Evolutionary conservation across 2,113 vertebrate species (phyloP).

Genomic region (Platycercus adscitus): DNA sequence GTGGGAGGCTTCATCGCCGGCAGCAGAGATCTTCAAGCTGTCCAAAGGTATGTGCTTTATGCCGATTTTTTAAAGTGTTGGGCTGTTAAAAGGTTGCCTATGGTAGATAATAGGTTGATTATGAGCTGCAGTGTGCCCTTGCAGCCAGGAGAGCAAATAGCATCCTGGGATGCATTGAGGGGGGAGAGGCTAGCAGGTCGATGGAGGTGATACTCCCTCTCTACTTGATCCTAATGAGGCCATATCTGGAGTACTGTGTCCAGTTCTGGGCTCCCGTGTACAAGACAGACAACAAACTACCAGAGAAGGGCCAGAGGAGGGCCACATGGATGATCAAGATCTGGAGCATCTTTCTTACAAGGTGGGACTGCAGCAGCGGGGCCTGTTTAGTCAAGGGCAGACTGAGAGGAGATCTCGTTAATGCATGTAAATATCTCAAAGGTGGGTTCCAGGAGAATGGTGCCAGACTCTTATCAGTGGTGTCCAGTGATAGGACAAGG

Average conservation of each 20-base stretch:
- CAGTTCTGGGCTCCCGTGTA: neutral
- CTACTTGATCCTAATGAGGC: neutral
- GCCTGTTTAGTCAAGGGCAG: neutral
- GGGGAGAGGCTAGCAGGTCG: neutral
- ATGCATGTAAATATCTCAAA: neutral
- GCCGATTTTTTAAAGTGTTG: fast-evolving
- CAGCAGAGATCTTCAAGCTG: neutral
- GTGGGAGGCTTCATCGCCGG: neutral
- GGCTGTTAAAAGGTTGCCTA: neutral
- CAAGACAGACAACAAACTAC: neutral
- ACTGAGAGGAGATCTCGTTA: neutral
- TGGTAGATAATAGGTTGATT: neutral
- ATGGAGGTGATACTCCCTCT: neutral
- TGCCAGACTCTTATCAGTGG: neutral
- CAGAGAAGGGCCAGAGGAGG: neutral
- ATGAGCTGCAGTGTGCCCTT: neutral
- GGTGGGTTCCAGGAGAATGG: neutral
- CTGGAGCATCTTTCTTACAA: neutral
- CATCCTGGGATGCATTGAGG: neutral
- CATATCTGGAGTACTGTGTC: neutral
- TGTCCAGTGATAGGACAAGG: neutral
- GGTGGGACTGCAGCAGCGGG: neutral
- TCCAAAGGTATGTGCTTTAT: neutral
- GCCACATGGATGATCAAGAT: neutral
- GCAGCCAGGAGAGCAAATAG: neutral